A percentile compares a stretch with the other conserved stretches of the same genome.
Conservation (phyloP, 2,113 vertebrate species). For the Spea bombifrons region DNA sequence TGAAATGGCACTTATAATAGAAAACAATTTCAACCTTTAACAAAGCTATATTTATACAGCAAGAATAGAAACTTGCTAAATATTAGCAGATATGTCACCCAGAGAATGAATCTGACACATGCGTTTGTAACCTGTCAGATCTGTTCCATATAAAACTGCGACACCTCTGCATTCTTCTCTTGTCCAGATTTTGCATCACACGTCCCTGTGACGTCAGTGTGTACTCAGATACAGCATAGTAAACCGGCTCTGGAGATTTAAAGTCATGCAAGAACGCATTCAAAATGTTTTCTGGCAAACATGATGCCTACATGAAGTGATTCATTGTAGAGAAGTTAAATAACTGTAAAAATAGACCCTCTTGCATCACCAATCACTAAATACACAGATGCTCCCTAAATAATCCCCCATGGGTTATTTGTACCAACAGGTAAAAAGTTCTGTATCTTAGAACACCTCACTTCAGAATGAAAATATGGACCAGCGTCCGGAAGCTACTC, state of each 20-base stretch:
- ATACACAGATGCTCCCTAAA: background rate
- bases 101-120: slow-evolving; percentile 15
- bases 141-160: background rate
- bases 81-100: slow-evolving; percentile 12
- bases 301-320: background rate
- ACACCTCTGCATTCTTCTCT: slow-evolving; percentile 3
- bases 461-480: no score
- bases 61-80: slow-evolving; percentile 21
- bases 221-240: background rate
- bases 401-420: background rate
- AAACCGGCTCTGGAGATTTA: background rate
- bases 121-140: slow-evolving; percentile 19
- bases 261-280: background rate
- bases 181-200: slow-evolving; percentile 9
- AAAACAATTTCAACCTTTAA: slow-evolving; percentile 1
- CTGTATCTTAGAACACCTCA: no score
- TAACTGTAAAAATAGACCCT: background rate
- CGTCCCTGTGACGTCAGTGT: background rate
- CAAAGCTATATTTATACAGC: slow-evolving; percentile 19
- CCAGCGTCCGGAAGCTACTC: no score
- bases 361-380: background rate
- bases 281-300: background rate
- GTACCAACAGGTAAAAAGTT: background rate
- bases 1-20: background rate
- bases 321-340: background rate